These are phyloP conservation scores for Argyrosomus regius DNA, from an alignment of 2,797 vertebrate genomes.

Conservation along the genomic window DNA sequence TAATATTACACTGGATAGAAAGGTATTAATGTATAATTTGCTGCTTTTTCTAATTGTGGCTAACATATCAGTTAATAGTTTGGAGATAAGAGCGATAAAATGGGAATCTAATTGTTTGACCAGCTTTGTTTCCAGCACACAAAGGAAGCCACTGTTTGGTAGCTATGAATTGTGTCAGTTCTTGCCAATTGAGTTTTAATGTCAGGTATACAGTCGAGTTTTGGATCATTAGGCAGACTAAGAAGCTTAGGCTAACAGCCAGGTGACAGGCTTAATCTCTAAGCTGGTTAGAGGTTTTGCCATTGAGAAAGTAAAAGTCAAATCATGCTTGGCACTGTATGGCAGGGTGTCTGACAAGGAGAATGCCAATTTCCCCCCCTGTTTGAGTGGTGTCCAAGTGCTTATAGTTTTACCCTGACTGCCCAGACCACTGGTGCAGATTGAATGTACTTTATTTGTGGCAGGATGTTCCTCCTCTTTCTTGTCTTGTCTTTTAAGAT, in stretches of 20 bases:
- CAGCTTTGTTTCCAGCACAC: not conserved
- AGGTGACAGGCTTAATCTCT: slow-evolving; percentile 42
- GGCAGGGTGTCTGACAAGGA: not conserved
- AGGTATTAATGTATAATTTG: not conserved
- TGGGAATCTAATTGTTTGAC: not conserved
- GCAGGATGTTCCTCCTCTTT: not conserved
- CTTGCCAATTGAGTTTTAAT: slow-evolving; percentile 10
- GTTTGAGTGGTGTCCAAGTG: not conserved
- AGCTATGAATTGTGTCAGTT: not conserved
- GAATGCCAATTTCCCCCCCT: slow-evolving; percentile 2
- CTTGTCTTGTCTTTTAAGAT: not conserved
- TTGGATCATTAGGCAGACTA: slow-evolving; percentile 34
- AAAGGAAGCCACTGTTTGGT: not conserved
- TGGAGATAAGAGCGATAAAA: not conserved
- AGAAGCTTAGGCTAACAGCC: slow-evolving; percentile 51
- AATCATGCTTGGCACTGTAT: slow-evolving; percentile 23
- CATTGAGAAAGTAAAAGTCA: slow-evolving; percentile 31
- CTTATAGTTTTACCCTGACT: slow-evolving; percentile 6
- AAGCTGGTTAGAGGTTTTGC: slow-evolving; percentile 50
- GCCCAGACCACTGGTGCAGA: not conserved
- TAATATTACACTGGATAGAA: not conserved
- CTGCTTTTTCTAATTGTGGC: not conserved
- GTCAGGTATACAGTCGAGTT: slow-evolving; percentile 30
- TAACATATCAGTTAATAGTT: not conserved
- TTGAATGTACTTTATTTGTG: not conserved